Percentiles rank a stretch among this genome's conserved stretches.
phyloP scores from a whole-genome alignment of 2,888 invertebrate genomes.

The Lobophora halterata region DNA sequence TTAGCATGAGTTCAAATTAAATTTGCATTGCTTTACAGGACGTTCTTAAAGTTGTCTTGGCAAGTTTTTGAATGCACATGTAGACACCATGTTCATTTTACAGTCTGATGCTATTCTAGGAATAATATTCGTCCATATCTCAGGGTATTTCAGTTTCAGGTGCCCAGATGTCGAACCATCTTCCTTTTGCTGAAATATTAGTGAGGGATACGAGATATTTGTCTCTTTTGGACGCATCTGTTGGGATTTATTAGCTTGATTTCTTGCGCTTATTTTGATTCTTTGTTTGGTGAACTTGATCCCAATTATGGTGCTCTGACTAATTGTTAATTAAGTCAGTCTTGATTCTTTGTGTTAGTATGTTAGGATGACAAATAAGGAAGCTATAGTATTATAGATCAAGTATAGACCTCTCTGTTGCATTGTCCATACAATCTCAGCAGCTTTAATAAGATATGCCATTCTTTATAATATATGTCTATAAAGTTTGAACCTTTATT shows the following conservation, averaged over 20 bases:
- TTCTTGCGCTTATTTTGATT: conserved; percentile 30
- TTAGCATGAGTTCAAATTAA: conserved; percentile 35
- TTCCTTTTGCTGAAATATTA: conserved; percentile 52
- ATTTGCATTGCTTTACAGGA: conserved; percentile 15
- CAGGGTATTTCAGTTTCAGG: conserved; percentile 71
- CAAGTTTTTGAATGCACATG: conserved; percentile 73
- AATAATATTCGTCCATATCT: conserved; percentile 71
- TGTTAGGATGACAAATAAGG: conserved; percentile 42
- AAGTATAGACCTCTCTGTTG: conserved; percentile 14
- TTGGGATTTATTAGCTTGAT: conserved; percentile 62
- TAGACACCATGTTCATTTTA: conserved; percentile 73
- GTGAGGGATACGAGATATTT: conserved; percentile 31
- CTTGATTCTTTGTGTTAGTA: conserved; percentile 56
- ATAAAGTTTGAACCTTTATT: no score
- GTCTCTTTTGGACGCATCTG: conserved; percentile 54
- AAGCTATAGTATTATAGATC: conserved; percentile 28
- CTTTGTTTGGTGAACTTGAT: conserved; percentile 58
- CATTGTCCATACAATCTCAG: conserved; percentile 17
- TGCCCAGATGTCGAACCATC: conserved; percentile 71
- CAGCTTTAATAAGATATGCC: no score
- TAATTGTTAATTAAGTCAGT: conserved; percentile 61
- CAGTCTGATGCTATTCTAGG: conserved; percentile 80
- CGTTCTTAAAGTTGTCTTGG: conserved; percentile 38
- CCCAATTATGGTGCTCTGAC: conserved; percentile 63
- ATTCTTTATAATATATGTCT: no score